Conservation (phyloP, 2,888 invertebrate species). For the Cephus nigrinus region DNA sequence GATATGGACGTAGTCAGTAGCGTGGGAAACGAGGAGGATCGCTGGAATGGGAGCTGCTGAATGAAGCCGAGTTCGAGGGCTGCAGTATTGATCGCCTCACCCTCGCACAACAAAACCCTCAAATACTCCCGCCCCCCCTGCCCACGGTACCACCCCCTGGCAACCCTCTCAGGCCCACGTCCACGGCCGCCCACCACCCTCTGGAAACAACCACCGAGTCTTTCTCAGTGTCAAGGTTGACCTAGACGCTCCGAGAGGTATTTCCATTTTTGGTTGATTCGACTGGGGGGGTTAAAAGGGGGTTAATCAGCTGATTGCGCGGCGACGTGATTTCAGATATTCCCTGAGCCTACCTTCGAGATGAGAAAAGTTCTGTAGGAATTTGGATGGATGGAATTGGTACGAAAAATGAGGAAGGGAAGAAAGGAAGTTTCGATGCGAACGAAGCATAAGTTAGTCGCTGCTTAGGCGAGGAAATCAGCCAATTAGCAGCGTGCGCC, state of each 20-base stretch:
- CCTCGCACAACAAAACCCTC: slow-evolving; percentile 39
- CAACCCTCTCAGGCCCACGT: slow-evolving; percentile 16
- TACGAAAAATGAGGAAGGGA: background rate
- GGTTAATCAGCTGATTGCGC: no score
- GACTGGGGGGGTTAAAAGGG: no score
- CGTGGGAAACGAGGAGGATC: slow-evolving; percentile 20
- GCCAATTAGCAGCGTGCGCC: slow-evolving; percentile 8
- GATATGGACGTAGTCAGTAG: slow-evolving; percentile 1
- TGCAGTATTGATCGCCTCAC: slow-evolving; percentile 62
- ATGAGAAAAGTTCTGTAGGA: no score
- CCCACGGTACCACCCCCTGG: slow-evolving; percentile 16
- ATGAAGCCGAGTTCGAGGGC: slow-evolving; percentile 48
- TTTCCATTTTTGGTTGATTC: no score
- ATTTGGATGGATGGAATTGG: no score
- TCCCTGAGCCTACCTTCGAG: slow-evolving; percentile 16
- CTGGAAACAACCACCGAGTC: slow-evolving; percentile 30
- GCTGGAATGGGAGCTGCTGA: slow-evolving; percentile 38
- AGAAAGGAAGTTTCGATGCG: background rate
- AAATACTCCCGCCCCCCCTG: slow-evolving; percentile 9
- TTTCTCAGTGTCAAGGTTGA: slow-evolving; percentile 56
- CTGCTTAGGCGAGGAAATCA: slow-evolving; percentile 16
- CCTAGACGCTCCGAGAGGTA: slow-evolving; percentile 30
- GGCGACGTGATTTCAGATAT: slow-evolving; percentile 6
- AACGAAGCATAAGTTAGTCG: slow-evolving; percentile 2
- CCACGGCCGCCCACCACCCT: slow-evolving; percentile 30